Conservation (phyloP, 2,888 invertebrate species). For the Rhingia campestris region DNA sequence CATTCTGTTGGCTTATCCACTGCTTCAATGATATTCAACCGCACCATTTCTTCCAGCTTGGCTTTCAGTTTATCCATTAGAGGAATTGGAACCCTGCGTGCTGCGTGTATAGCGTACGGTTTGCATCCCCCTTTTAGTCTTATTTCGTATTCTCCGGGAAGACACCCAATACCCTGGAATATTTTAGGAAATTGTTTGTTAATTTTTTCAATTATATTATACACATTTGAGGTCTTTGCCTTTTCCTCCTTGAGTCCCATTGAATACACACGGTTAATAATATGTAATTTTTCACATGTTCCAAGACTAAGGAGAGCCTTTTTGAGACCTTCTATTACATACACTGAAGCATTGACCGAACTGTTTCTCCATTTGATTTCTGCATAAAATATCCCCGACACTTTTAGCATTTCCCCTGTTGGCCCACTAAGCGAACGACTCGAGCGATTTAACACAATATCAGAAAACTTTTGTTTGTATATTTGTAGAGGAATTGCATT, state of each 20-base stretch:
- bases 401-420: constrained; percentile 23
- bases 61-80: constrained; percentile 26
- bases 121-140: not conserved
- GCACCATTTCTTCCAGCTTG: constrained; percentile 24
- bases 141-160: constrained; percentile 18
- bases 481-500: constrained; percentile 6
- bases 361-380: no score
- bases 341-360: no score
- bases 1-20: constrained; percentile 34
- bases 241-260: not conserved
- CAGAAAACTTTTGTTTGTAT: constrained; percentile 3
- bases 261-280: not conserved
- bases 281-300: constrained; percentile 10
- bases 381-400: constrained; percentile 10
- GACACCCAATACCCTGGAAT: constrained; percentile 19
- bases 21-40: constrained; percentile 18
- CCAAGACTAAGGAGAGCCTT: constrained; percentile 9
- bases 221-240: not conserved
- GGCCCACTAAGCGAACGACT: constrained; percentile 12
- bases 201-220: not conserved
- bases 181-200: constrained; percentile 19
- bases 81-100: constrained; percentile 36
- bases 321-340: constrained; percentile 10
- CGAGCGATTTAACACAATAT: constrained; percentile 11
- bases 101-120: constrained; percentile 35